A percentile compares a stretch with the other conserved stretches of the same genome.
Evolutionary conservation across 2,797 vertebrate species (phyloP).

Genomic region (Chelmon rostratus): DNA sequence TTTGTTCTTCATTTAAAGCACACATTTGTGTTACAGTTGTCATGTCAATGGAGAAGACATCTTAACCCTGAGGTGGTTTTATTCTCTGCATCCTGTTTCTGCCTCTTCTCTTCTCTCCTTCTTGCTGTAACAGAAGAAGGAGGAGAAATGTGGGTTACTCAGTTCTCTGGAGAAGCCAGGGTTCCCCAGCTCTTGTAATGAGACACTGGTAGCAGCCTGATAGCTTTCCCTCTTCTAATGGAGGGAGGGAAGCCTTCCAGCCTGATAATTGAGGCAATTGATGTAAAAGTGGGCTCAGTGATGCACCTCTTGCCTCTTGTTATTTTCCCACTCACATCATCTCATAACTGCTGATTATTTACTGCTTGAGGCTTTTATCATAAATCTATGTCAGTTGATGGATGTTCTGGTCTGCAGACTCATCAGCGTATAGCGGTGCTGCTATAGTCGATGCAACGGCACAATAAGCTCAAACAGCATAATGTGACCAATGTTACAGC

Average conservation of each 20-base stretch:
- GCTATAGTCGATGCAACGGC: background rate
- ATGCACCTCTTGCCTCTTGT: slow-evolving; percentile 9
- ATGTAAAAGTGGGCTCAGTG: slow-evolving; percentile 11
- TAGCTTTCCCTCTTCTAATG: slow-evolving; percentile 21
- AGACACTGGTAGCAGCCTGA: slow-evolving; percentile 7
- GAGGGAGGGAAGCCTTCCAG: background rate
- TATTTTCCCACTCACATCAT: background rate
- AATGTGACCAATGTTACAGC: background rate
- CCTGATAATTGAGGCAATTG: slow-evolving; percentile 3
- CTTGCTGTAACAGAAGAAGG: slow-evolving; percentile 21
- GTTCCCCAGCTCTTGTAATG: slow-evolving; percentile 24
- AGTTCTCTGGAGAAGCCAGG: slow-evolving; percentile 41
- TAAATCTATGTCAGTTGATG: background rate
- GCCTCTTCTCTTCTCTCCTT: background rate
- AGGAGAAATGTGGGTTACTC: slow-evolving; percentile 65
- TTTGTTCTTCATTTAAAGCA: no score
- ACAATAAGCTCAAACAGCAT: background rate
- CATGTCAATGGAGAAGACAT: background rate
- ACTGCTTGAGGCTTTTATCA: slow-evolving; percentile 41
- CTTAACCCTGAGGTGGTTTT: background rate
- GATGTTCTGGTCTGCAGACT: background rate
- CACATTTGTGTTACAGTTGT: background rate
- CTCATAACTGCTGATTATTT: slow-evolving; percentile 26
- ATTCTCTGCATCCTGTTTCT: background rate
- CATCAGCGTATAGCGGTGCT: background rate